Conservation (phyloP, 37 sponge, comb jelly and placozoan genomes). For the Aplysina aerophoba region DNA sequence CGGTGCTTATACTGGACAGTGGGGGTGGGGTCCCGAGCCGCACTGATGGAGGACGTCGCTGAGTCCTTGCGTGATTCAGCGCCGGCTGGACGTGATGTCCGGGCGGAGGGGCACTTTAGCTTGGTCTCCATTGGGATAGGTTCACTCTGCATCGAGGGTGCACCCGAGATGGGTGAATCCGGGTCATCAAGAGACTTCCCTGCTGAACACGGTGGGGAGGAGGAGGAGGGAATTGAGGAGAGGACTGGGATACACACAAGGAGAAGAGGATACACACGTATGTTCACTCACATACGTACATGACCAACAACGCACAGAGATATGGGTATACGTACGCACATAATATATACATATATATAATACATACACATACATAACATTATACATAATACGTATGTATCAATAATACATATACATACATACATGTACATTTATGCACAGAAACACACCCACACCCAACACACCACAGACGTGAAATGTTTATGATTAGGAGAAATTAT, state of each 20-base stretch:
- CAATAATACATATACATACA: too few species aligned
- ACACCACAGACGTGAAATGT: too few species aligned
- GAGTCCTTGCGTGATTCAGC: background rate
- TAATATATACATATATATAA: background rate
- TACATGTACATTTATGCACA: too few species aligned
- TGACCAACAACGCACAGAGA: background rate
- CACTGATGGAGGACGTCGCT: background rate
- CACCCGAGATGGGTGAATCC: background rate
- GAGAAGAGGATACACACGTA: background rate
- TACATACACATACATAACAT: background rate
- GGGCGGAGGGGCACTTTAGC: background rate
- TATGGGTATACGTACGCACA: background rate
- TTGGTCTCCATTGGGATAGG: background rate
- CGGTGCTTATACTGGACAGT: slow-evolving; percentile 23
- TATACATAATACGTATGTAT: too few species aligned
- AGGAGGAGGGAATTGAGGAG: slow-evolving; percentile 12
- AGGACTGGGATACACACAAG: slow-evolving; percentile 3
- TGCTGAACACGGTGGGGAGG: background rate
- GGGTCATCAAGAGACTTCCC: background rate
- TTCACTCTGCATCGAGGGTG: background rate
- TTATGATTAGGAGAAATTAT: too few species aligned
- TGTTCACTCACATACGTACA: background rate
- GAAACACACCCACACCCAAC: too few species aligned
- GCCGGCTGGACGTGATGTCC: background rate
- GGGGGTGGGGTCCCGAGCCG: background rate